Base-by-base conservation (phyloP, 92 coral and sea anemone species). In the Virgularia gustaviana region DNA sequence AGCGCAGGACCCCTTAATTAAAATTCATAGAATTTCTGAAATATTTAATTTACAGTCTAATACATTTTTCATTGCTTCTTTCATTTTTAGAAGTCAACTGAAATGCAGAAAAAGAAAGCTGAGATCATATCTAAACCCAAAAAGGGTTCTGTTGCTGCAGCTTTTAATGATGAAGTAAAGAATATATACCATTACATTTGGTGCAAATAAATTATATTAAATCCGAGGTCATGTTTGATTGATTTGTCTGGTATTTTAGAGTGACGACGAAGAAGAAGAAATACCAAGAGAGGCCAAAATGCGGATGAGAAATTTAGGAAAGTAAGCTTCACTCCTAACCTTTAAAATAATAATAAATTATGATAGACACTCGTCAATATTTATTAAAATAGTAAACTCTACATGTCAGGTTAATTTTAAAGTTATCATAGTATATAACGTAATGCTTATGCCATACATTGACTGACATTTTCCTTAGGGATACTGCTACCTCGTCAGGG, bases 241-340 rank as follows among this genome's bases (percentile, higher is more conserved):
- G 33, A 19, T 0, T 44, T 67, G 31, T 32, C 44, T 59, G 52
- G 16, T 34, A 19, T 75, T 61, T 37, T 13, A 83, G 84, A 81
- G 90, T 84, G 95, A 88, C 51, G n/a, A n/a, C n/a, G 97, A 91
- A 22, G 97, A 90, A 42, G 99, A 94, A 34, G 99, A 94, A 63
- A 94, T 94, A 70, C 99, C 99, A 3, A 87, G 84, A 34, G 99
- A 87, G 44, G 99, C 99, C 39, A 94, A 85, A 81, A 94, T 94
- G 99, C 90, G 96, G 49, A 94, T 94, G 99, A 76, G 89, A 66
- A 94, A 94, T 76, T 32, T 94, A 45, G 99, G 99, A 82, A 91
- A 89, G 97, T 91, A 86, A 9, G 49, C n/a, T n/a, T n/a, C n/a
- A n/a, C 15, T 49, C 1, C n/a, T 35, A 12, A 18, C 9, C 10